Conservation (phyloP, 1,140 invertebrate species). For the Araneus ventricosus region DNA sequence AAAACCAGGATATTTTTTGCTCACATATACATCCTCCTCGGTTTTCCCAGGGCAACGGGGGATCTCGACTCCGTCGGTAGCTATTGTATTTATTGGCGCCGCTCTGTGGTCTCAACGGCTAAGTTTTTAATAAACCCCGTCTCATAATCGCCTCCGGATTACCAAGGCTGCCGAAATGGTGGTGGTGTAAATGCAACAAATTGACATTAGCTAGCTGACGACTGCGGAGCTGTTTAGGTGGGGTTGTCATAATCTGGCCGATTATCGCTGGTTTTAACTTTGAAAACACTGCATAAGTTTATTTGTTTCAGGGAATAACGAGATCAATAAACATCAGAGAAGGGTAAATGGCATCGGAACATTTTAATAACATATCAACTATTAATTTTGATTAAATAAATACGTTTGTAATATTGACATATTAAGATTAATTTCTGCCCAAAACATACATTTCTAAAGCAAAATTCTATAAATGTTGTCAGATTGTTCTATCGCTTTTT, state of each 20-base stretch:
- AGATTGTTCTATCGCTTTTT: too few relatives aligned
- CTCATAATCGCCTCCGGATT: slow-evolving; percentile 66
- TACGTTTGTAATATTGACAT: too few relatives aligned
- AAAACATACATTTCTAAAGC: too few relatives aligned
- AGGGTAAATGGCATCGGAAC: too few relatives aligned
- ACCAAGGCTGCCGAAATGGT: slow-evolving; percentile 31
- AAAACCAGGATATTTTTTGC: slow-evolving; percentile 46
- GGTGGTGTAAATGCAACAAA: slow-evolving; percentile 70
- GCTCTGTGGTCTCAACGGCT: slow-evolving; percentile 52
- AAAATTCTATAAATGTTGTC: too few relatives aligned
- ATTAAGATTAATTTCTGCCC: too few relatives aligned
- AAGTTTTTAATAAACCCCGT: slow-evolving; percentile 69
- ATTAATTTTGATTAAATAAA: too few relatives aligned
- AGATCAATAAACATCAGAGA: too few relatives aligned
- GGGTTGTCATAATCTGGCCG: slow-evolving; percentile 47
- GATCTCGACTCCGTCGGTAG: slow-evolving; percentile 2
- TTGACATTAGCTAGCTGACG: slow-evolving; percentile 65
- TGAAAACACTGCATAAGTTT: not conserved
- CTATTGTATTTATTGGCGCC: slow-evolving; percentile 71
- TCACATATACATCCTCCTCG: not conserved
- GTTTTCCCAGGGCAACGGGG: slow-evolving; percentile 3
- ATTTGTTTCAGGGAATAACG: too few relatives aligned
- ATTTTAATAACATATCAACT: too few relatives aligned
- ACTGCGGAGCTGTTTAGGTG: not conserved
- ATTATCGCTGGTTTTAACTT: slow-evolving; percentile 16